Evolutionary conservation across 2,113 vertebrate genomes (phyloP).

Genomic region (Chlorodrepanis virens): DNA sequence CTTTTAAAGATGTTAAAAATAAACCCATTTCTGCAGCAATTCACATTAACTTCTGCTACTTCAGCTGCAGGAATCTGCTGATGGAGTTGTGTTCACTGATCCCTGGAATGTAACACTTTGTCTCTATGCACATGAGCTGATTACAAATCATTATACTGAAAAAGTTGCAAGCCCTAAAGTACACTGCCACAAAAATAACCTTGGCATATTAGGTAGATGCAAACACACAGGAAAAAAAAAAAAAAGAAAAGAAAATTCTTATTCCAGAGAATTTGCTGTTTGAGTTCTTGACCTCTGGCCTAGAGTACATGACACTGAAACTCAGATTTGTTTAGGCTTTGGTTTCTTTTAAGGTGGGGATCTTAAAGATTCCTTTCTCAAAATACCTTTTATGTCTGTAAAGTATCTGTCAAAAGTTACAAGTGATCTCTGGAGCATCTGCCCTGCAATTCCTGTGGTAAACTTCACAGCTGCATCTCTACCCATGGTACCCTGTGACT

Average conservation of each 20-base stretch:
- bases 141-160: not conserved
- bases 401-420: not conserved
- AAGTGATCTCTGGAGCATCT: not conserved
- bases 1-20: not conserved
- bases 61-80: not conserved
- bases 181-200: not conserved
- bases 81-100: not conserved
- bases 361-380: not conserved
- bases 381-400: not conserved
- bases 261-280: not conserved
- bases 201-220: not conserved
- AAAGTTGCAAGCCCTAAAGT: not conserved
- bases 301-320: not conserved
- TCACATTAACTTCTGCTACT: not conserved
- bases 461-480: not conserved
- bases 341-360: not conserved
- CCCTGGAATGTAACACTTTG: not conserved
- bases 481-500: not conserved
- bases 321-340: not conserved
- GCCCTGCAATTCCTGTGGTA: not conserved
- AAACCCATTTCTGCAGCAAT: not conserved
- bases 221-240: not conserved
- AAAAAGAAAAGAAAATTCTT: not conserved
- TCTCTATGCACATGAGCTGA: rapidly evolving
- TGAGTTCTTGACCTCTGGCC: not conserved